Percentiles rank a stretch among this genome's conserved stretches.
phyloP scores from a whole-genome alignment of 2,888 invertebrate genomes.

The Drosophila demipolita region DNA sequence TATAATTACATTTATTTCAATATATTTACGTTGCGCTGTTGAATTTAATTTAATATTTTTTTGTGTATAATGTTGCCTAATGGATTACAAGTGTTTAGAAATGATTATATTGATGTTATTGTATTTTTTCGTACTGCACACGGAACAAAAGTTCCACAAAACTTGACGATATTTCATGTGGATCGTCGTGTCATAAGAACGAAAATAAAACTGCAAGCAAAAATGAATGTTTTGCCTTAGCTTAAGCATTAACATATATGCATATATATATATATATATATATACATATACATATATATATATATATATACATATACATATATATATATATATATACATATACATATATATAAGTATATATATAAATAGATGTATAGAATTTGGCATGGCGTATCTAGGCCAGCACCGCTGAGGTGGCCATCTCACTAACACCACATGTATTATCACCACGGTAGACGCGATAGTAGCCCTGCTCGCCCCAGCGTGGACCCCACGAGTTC shows the following conservation, averaged over 20 bases:
- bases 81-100: conserved; percentile 57
- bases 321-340: conserved; percentile 35
- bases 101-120: conserved; percentile 45
- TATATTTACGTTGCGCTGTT: conserved; percentile 48
- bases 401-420: conserved; percentile 94
- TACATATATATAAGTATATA: conserved; percentile 40
- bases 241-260: conserved; percentile 56
- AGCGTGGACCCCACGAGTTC: conserved; percentile 96
- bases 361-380: conserved; percentile 36
- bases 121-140: conserved; percentile 10
- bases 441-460: conserved; percentile 97
- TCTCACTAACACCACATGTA: conserved; percentile 95
- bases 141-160: conserved; percentile 43
- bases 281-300: conserved; percentile 37
- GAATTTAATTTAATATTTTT: conserved; percentile 17
- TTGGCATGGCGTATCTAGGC: conserved; percentile 43
- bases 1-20: conserved; percentile 54
- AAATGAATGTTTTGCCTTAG: conserved; percentile 33
- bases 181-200: conserved; percentile 33
- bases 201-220: conserved; percentile 40
- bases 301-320: conserved; percentile 41
- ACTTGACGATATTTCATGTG: conserved; percentile 25
- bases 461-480: conserved; percentile 98
- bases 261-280: conserved; percentile 35
- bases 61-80: conserved; percentile 43